Conservation (phyloP, 2,797 vertebrate genomes). For the Cyprinella venusta region DNA sequence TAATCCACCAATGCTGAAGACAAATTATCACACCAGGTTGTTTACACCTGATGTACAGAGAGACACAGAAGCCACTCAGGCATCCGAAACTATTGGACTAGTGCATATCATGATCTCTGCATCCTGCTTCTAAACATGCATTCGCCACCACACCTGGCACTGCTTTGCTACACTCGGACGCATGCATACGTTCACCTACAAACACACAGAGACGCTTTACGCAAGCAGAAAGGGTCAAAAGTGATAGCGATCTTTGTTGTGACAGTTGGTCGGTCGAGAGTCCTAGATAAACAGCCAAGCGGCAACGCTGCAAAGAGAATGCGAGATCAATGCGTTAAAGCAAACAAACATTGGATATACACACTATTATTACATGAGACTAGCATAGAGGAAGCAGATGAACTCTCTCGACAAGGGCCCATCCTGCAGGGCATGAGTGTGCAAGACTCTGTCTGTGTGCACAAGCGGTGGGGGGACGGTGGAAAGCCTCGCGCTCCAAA, state of each 20-base stretch:
- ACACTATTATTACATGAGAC: slow-evolving; percentile 40
- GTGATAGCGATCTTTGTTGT: slow-evolving; percentile 67
- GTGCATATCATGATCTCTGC: not conserved
- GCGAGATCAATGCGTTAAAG: slow-evolving; percentile 71
- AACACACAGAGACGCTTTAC: slow-evolving; percentile 39
- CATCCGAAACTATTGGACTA: not conserved
- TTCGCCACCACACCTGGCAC: slow-evolving; percentile 52
- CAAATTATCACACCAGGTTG: slow-evolving; percentile 43
- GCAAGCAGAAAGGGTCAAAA: slow-evolving; percentile 57
- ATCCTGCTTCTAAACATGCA: not conserved
- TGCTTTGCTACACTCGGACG: slow-evolving; percentile 23
- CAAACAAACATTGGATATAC: slow-evolving; percentile 69
- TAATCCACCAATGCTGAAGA: slow-evolving; percentile 22
- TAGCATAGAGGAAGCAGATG: slow-evolving; percentile 59
- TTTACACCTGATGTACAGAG: slow-evolving; percentile 27
- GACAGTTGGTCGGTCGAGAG: slow-evolving; percentile 79
- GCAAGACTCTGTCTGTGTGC: slow-evolving; percentile 53
- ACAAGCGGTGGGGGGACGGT: not conserved
- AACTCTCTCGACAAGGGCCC: slow-evolving; percentile 63
- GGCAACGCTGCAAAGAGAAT: slow-evolving; percentile 55
- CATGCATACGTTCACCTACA: slow-evolving; percentile 31
- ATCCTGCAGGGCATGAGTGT: slow-evolving; percentile 56
- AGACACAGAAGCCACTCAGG: not conserved
- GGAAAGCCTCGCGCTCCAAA: slow-evolving; percentile 55
- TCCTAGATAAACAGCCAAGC: slow-evolving; percentile 74